Evolutionary conservation across 2,888 invertebrate genomes (phyloP).

Genomic region (Anthrax anthrax): DNA sequence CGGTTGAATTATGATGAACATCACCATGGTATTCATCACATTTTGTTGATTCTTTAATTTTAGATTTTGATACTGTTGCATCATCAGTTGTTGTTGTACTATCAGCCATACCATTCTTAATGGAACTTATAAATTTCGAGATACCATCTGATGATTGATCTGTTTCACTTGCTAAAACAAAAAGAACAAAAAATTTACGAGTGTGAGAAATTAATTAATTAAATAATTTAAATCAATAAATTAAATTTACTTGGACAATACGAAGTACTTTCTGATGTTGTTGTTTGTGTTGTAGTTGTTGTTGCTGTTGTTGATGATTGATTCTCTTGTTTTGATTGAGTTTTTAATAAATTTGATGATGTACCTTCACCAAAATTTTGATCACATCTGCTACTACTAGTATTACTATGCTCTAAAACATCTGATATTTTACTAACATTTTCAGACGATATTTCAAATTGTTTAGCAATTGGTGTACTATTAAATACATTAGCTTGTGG

Average conservation of each 20-base stretch:
- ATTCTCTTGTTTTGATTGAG: not conserved
- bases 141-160: slow-evolving; percentile 13
- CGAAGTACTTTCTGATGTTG: slow-evolving; percentile 10
- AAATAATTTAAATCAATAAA: not conserved
- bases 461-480: slow-evolving; percentile 14
- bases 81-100: slow-evolving; percentile 13
- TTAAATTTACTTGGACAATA: slow-evolving; percentile 11
- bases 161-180: slow-evolving; percentile 13
- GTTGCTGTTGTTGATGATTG: not conserved
- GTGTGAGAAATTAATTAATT: not conserved
- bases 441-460: slow-evolving; percentile 15
- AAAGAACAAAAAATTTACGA: not conserved
- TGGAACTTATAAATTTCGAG: slow-evolving; percentile 12
- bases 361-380: not conserved
- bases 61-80: slow-evolving; percentile 7
- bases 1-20: no score
- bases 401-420: slow-evolving; percentile 5
- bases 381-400: not conserved
- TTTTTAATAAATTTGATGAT: not conserved
- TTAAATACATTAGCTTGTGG: slow-evolving; percentile 13
- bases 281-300: not conserved
- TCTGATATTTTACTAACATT: slow-evolving; percentile 16
- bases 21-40: no score
- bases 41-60: not conserved
- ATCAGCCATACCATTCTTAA: slow-evolving; percentile 14